Evolutionary conservation across 2,888 invertebrate species (phyloP).

Genomic region (Luperina testacea): DNA sequence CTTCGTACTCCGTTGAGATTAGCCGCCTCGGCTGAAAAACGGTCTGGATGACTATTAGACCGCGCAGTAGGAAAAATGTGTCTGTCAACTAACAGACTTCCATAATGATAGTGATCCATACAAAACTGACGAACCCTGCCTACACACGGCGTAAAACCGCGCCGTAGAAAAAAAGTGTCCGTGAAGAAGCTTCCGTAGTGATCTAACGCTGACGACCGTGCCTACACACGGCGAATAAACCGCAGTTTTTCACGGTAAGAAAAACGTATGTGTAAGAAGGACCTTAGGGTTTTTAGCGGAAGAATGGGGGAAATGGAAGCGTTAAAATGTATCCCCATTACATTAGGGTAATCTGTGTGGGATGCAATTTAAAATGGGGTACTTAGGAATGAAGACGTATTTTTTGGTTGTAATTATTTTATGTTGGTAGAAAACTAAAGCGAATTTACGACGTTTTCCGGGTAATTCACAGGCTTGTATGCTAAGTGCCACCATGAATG

Average conservation of each 20-base stretch:
- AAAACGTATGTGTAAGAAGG: neutral
- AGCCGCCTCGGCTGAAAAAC: neutral
- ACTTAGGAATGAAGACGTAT: slow-evolving; percentile 17
- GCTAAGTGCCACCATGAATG: neutral
- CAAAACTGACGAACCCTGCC: too few relatives aligned
- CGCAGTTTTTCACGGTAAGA: neutral
- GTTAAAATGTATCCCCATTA: slow-evolving; percentile 55
- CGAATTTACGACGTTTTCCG: too few relatives aligned
- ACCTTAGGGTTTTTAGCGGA: slow-evolving; percentile 31
- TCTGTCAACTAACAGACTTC: neutral
- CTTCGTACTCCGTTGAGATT: neutral
- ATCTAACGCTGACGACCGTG: neutral
- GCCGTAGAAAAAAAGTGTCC: too few relatives aligned
- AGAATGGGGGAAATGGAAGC: slow-evolving; percentile 45
- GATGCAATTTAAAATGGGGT: slow-evolving; percentile 49
- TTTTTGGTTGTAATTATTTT: slow-evolving; percentile 19
- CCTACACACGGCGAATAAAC: neutral
- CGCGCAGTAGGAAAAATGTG: neutral
- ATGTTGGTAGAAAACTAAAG: neutral
- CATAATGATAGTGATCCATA: too few relatives aligned
- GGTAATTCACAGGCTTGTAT: neutral
- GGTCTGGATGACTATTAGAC: neutral
- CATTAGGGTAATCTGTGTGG: slow-evolving; percentile 49
- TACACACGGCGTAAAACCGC: too few relatives aligned
- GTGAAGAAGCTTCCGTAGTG: neutral